Evolutionary conservation across 2,113 vertebrate species (phyloP), one percentile per base, ranked within the genome.

Genomic region (Ophiodon elongatus): DNA sequence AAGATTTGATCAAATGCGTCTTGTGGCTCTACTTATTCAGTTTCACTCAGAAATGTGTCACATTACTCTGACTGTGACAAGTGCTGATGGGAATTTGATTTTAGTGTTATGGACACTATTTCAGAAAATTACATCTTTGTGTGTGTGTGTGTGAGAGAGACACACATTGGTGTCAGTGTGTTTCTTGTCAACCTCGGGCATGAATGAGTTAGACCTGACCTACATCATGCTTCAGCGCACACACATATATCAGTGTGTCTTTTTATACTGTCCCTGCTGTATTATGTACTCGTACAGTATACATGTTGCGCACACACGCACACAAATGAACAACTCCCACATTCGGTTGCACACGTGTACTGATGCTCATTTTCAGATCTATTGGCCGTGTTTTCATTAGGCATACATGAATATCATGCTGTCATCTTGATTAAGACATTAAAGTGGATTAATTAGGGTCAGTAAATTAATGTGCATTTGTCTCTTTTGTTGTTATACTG

Each of bases 201-300:
- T 92, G 87, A 90, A 85, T 87, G 89, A 90, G 70, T 89, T 91
- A 68, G 39, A 57, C n/a, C 73, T 93, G 91, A 93, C 92, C 91
- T 92, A 93, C 84, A 91, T 92, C 83, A 64, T 63, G 73, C 77
- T 73, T 57, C 70, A 76, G 10, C 74, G 73, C 56, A 84, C 72
- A 77, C 71, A 80, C 79, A 86, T 52, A 54, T 39, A 76, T 60
- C 69, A 77, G 67, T 67, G 64, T 67, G 65, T 52, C 13, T 17
- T 27, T 78, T 3, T 21, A 29, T 60, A 17, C 59, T 11, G 17
- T 19, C 37, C 62, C 33, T 27, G 27, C 21, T 83, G 52, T n/a
- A 9, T 29, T 33, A 31, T 57, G 57, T 7, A 11, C n/a, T 52
- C 8, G 50, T 47, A 69, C 39, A 76, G 71, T 66, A 19, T 6